Percentiles rank a stretch among this genome's conserved stretches.
Evolutionary conservation across 2,113 vertebrate genomes (phyloP).

Genomic region (Pterophyllum scalare): DNA sequence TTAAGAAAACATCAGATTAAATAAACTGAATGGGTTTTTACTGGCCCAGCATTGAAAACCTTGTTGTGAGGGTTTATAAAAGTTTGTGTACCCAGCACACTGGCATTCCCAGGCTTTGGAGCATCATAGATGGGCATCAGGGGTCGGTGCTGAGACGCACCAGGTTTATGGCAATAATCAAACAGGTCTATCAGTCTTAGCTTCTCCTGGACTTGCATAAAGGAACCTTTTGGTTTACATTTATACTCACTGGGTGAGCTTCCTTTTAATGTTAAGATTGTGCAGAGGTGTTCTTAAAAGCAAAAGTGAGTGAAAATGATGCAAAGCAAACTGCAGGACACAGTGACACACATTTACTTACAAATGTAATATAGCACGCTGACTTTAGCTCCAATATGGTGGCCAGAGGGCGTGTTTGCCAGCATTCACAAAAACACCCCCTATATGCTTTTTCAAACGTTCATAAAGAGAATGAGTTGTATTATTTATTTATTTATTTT

Average conservation of each 20-base stretch:
- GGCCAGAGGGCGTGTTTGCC: neutral
- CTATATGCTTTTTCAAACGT: neutral
- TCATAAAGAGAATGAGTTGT: neutral
- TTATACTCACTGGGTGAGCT: neutral
- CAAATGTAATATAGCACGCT: neutral
- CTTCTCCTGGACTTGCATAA: neutral
- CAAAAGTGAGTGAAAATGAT: neutral
- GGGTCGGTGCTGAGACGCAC: neutral
- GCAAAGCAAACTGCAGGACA: neutral
- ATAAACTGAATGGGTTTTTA: neutral
- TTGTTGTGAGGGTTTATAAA: neutral
- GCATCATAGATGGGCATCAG: neutral
- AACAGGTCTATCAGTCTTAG: neutral
- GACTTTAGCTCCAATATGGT: conserved; percentile 19
- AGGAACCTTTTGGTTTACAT: neutral
- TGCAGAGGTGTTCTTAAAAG: neutral
- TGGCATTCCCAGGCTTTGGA: neutral
- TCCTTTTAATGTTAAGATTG: neutral
- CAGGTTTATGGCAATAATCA: neutral
- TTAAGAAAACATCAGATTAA: neutral
- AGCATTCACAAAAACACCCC: neutral
- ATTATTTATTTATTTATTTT: conserved; percentile 20
- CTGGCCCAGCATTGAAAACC: neutral
- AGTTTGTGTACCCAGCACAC: neutral
- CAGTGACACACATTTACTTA: neutral